phyloP scores from a whole-genome alignment of 2,797 vertebrate species.

The Gymnocypris eckloni region DNA sequence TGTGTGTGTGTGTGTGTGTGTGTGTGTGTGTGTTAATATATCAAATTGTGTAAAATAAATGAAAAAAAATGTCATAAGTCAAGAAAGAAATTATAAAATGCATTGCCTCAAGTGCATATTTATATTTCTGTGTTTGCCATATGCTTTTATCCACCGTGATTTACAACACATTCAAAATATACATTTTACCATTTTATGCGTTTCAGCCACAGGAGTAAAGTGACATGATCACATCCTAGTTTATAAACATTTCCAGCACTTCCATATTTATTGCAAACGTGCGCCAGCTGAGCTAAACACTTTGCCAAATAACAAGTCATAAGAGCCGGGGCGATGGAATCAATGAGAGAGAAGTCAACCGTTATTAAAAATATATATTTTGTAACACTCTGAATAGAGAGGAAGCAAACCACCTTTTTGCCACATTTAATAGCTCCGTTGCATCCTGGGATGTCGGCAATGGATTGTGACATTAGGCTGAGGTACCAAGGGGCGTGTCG shows the following conservation, averaged over 20 bases:
- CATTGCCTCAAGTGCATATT: background rate
- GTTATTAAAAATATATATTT: constrained; percentile 32
- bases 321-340: background rate
- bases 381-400: background rate
- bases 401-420: constrained; percentile 4
- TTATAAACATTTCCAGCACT: background rate
- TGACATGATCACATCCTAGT: background rate
- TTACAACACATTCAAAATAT: background rate
- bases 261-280: background rate
- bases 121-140: background rate
- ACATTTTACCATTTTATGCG: background rate
- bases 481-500: background rate
- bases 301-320: constrained; percentile 28
- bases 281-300: constrained; percentile 30
- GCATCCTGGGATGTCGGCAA: constrained; percentile 24
- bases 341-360: constrained; percentile 11
- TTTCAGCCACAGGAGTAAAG: background rate
- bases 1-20: no score
- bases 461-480: background rate
- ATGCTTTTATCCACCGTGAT: background rate
- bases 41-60: no score
- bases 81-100: background rate
- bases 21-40: no score
- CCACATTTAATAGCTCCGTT: background rate
- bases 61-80: background rate